Percentiles rank a stretch among this genome's conserved stretches.
Evolutionary conservation across 2,888 invertebrate species (phyloP).

Genomic region (Labia minor): DNA sequence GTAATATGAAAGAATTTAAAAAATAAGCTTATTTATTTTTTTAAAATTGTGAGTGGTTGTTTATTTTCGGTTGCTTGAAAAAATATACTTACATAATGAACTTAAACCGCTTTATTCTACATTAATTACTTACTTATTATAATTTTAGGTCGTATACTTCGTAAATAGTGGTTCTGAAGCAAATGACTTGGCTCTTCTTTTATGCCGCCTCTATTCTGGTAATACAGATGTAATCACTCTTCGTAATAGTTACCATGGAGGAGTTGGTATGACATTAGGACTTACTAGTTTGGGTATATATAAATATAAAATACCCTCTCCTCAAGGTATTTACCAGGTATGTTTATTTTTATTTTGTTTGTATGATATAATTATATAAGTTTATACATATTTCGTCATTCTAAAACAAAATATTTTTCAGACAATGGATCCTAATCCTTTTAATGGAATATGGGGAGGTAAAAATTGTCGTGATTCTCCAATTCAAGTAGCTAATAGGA

Average conservation of each 20-base stretch:
- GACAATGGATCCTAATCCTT: conserved; percentile 87
- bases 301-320: conserved; percentile 59
- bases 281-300: conserved; percentile 68
- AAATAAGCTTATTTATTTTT: too few relatives aligned
- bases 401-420: conserved; percentile 39
- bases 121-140: too few relatives aligned
- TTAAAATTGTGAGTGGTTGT: too few relatives aligned
- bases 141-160: conserved; percentile 73
- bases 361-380: neutral
- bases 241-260: conserved; percentile 86
- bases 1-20: too few relatives aligned
- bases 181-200: conserved; percentile 81
- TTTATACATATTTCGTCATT: conserved; percentile 16
- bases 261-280: conserved; percentile 73
- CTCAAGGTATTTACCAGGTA: conserved; percentile 72
- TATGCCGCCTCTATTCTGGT: conserved; percentile 78
- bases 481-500: conserved; percentile 51
- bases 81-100: too few relatives aligned
- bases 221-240: conserved; percentile 76
- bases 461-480: conserved; percentile 76
- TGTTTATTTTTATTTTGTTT: conserved; percentile 33
- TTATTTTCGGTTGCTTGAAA: too few relatives aligned
- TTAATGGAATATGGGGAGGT: conserved; percentile 84
- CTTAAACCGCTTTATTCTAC: too few relatives aligned
- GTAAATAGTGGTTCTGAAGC: conserved; percentile 97